Percentiles rank a stretch among this genome's conserved stretches.
These are phyloP conservation scores for rat (Rattus norvegicus) DNA, from an alignment of 2,113 vertebrate species.

Conservation along the genomic window DNA sequence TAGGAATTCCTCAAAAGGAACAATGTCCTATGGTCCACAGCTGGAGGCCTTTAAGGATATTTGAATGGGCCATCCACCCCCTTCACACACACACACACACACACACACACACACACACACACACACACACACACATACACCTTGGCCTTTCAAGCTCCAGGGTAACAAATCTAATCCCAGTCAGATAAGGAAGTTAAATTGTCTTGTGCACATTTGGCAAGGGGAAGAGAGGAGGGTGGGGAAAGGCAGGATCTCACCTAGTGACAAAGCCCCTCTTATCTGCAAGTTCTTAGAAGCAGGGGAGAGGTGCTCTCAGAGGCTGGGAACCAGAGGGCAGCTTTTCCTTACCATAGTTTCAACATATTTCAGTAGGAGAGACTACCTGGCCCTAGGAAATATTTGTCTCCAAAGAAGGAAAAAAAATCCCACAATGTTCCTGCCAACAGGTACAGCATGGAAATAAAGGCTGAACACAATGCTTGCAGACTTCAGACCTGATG, in stretches of 20 bases:
- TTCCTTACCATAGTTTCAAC: not conserved
- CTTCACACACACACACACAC: too few species aligned
- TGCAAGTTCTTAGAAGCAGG: constrained; percentile 55
- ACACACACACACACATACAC: not conserved
- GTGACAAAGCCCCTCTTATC: constrained; percentile 61
- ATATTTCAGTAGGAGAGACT: not conserved
- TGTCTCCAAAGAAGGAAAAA: not conserved
- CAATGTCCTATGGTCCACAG: constrained; percentile 31
- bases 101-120: not conserved
- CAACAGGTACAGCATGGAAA: not conserved
- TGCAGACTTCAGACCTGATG: not conserved
- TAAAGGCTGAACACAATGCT: not conserved
- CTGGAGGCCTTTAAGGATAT: constrained; percentile 60
- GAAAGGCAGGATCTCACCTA: constrained; percentile 35
- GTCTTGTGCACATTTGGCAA: constrained; percentile 65
- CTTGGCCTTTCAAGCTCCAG: constrained; percentile 53
- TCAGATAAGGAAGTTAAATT: constrained; percentile 63
- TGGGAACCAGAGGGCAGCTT: not conserved
- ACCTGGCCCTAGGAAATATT: not conserved
- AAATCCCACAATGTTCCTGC: not conserved
- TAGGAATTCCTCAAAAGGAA: constrained; percentile 46
- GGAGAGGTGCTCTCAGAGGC: not conserved
- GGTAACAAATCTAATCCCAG: constrained; percentile 55
- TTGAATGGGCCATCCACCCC: constrained; percentile 17
- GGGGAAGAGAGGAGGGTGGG: not conserved